Base-by-base conservation (phyloP, 1,140 invertebrate species). In the Tetramorium simillimum region DNA sequence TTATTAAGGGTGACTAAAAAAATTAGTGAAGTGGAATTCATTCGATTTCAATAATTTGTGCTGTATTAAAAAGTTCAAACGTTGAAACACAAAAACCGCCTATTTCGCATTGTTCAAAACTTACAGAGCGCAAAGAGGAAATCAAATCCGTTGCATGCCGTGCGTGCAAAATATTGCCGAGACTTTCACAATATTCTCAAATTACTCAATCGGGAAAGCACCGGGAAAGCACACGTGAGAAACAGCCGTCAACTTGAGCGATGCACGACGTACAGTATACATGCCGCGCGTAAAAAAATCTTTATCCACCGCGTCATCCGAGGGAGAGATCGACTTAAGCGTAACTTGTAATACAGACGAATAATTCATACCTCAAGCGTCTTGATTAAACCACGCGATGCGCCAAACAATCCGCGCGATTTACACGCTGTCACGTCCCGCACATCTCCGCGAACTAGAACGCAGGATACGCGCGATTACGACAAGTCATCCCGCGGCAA, bases 291-390 rank as follows among this genome's bases (percentile, higher is more conserved):
- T 49, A 51, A 43, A 43, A 58, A 60, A 37, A 14, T 75, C 14
- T 40, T 81, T 40, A 18, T 37, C 9, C 9, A 46, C 24, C 28
- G 37, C 33, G 33, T 76, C 46, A 21, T 16, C 21, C 33, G n/a
- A 33, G 3, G 3, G 33, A 33, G 33, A 33, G 33, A 14, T 14
- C 40, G 16, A 46, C 40, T 84, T 51, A 80, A 73, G 4, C 40
- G 24, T 75, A 46, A 60, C 53, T 62, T 75, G 12, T 75, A 37
- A 37, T 40, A 49, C 7, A 60, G 40, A 12, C 28, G 28, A 84
- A 24, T 84, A 84, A 84, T 73, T 84, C 67, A 84, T 84, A 84
- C 40, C 80, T 84, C 69, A 72, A 73, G 40, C 69, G 70, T 84
- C 80, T 84, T 84, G 80, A 84, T 75, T 84, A 84, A 84, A 84